A percentile compares a stretch with the other conserved stretches of the same genome.
These are phyloP conservation scores for Axis porcinus DNA, from an alignment of 2,113 vertebrate species.

Conservation along the genomic window DNA sequence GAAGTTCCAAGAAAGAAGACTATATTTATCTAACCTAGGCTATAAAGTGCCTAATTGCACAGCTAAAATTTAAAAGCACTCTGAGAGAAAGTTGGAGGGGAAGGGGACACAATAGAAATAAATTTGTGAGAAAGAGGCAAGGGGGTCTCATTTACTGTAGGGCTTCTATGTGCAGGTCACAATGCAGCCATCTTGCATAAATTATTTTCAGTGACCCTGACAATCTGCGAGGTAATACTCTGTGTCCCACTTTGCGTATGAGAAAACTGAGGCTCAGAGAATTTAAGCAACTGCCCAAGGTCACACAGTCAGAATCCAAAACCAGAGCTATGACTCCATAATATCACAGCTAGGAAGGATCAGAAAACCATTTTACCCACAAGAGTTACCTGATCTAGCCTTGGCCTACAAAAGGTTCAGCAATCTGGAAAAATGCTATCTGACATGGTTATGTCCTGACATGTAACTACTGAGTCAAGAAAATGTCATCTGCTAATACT, in stretches of 20 bases:
- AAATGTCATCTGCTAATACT: background rate
- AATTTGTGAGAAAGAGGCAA: background rate
- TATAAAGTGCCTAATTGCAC: slow-evolving; percentile 20
- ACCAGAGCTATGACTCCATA: background rate
- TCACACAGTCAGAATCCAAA: background rate
- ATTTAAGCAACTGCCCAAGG: background rate
- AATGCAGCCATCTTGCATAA: background rate
- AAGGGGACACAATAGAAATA: background rate
- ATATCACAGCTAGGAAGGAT: background rate
- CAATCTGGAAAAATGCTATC: background rate
- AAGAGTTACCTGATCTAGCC: background rate
- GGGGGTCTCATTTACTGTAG: background rate
- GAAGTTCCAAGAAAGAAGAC: background rate
- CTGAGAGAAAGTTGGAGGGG: background rate
- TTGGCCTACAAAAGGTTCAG: background rate
- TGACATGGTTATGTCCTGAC: background rate
- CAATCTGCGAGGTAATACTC: background rate
- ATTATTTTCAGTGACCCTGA: background rate
- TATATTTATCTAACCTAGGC: background rate
- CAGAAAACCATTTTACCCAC: background rate
- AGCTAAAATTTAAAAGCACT: slow-evolving; percentile 26
- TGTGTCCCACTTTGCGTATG: background rate
- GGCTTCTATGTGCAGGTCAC: background rate
- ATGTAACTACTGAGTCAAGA: background rate
- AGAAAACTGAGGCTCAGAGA: slow-evolving; percentile 2